Conservation (phyloP, 2,113 vertebrate species). For the Entosphenus tridentatus region DNA sequence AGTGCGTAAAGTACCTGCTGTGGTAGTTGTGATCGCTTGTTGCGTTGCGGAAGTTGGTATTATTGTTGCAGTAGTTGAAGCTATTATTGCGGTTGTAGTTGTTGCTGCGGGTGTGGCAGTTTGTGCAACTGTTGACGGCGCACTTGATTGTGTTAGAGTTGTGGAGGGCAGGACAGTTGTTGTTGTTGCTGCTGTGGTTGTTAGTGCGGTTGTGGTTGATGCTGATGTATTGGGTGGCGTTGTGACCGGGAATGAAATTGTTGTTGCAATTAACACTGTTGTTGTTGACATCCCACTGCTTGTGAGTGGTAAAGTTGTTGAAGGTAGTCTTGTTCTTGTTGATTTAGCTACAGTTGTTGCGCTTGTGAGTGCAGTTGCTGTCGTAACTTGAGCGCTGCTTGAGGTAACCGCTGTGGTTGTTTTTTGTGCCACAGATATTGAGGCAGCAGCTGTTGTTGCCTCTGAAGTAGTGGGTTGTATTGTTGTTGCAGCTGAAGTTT, state of each 20-base stretch:
- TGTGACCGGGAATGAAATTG: background rate
- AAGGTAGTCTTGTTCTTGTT: background rate
- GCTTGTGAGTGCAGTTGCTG: background rate
- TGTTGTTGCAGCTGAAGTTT: background rate
- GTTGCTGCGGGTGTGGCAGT: background rate
- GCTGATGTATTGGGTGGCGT: background rate
- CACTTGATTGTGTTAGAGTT: background rate
- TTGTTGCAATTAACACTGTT: background rate
- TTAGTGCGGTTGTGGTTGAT: background rate
- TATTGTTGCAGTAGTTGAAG: background rate
- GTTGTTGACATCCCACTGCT: background rate
- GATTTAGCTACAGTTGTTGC: background rate
- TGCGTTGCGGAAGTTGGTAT: background rate
- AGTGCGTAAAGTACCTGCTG: background rate
- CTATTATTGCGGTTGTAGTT: background rate
- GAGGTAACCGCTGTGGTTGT: background rate
- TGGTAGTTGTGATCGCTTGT: background rate
- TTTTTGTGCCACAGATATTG: background rate
- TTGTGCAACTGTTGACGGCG: background rate
- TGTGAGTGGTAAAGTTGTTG: background rate
- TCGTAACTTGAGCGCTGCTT: background rate
- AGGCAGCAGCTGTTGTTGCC: background rate
- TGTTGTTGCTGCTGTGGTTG: background rate
- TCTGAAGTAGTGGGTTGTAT: background rate
- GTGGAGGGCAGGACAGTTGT: background rate